Base-by-base conservation (phyloP, 2,113 vertebrate genomes). In the Rhinoderma darwinii region DNA sequence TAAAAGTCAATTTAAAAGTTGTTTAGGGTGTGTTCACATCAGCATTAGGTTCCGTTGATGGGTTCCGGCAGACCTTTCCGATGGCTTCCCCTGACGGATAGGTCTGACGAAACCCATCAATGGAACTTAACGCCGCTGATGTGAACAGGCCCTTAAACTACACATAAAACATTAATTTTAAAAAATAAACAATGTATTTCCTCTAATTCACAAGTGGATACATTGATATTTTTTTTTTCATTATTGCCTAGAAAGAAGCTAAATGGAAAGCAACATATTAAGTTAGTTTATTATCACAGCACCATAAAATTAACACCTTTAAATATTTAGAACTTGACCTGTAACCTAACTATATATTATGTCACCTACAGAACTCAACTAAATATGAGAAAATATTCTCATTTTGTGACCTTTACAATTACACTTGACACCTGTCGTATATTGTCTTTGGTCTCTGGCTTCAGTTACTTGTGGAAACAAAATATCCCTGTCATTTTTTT, bases 391-490 rank as follows among this genome's bases (percentile, higher is more conserved):
- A 47, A 20, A 77, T 30, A 22, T 85, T 41, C 47, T 76, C 17
- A 35, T 66, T 63, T 50, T 44, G n/a, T 61, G 39, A 76, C 51
- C 72, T 61, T 54, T 75, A 75, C 32, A 61, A 63, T 77, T 20
- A 77, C 32, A 76, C 9, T 47, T 54, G 54, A 84, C 30, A 84
- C 41, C 30, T 25, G 32, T 20, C 2, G 5, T 15, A 50, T 74
- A 56, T 27, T 37, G 68, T 72, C 44, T 73, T 41, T 44, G 72
- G 39, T 51, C 72, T 15, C 27, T 63, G 83, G 84, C 73, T 78
- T 77, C 10, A 43, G 37, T 84, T 75, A 61, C 70, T 61, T 43
- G 9, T 84, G 15, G 83, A 84, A 75, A 61, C 70, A 41, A 59
- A 74, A 54, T 59, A 83, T 44, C 47, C 56, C 43, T 50, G 35